Evolutionary conservation across 37 sponge, comb jelly and placozoan genomes (phyloP).

Genomic region (Oopsacas minuta): DNA sequence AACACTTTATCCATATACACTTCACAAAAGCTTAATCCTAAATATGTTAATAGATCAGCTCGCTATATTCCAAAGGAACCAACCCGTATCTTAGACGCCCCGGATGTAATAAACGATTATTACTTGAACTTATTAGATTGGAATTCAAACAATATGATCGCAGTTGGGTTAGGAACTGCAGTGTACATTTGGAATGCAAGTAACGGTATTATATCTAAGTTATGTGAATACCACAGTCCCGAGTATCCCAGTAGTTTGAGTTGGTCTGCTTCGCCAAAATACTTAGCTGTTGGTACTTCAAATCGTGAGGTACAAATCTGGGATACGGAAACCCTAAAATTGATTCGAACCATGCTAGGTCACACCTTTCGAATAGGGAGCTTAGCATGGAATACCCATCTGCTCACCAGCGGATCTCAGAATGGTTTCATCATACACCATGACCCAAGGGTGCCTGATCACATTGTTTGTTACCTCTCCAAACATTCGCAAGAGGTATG

Average conservation of each 20-base stretch:
- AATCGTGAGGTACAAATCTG: conserved; percentile 69
- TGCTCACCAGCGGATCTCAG: conserved; percentile 59
- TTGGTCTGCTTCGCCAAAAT: conserved; percentile 43
- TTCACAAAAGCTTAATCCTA: not conserved
- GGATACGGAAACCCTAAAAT: conserved; percentile 48
- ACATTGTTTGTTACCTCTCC: conserved; percentile 2
- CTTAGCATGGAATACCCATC: conserved; percentile 57
- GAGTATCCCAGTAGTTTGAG: conserved; percentile 35
- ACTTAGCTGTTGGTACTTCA: conserved; percentile 61
- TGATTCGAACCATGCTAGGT: conserved; percentile 39
- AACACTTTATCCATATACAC: not conserved
- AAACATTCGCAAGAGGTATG: conserved; percentile 75
- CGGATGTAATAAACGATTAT: not conserved
- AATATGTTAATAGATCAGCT: not conserved
- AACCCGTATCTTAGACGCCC: not conserved
- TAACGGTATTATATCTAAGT: conserved; percentile 27
- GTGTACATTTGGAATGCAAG: conserved; percentile 66
- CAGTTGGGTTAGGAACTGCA: conserved; percentile 50
- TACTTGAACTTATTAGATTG: conserved; percentile 80
- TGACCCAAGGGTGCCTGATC: conserved; percentile 49
- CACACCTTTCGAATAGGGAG: conserved; percentile 46
- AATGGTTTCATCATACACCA: conserved; percentile 60
- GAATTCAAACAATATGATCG: conserved; percentile 49
- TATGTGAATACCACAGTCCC: conserved; percentile 17
- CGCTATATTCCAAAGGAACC: conserved; percentile 10